Base-by-base conservation (phyloP, 2,888 invertebrate species). In the Diachrysia chrysitis region DNA sequence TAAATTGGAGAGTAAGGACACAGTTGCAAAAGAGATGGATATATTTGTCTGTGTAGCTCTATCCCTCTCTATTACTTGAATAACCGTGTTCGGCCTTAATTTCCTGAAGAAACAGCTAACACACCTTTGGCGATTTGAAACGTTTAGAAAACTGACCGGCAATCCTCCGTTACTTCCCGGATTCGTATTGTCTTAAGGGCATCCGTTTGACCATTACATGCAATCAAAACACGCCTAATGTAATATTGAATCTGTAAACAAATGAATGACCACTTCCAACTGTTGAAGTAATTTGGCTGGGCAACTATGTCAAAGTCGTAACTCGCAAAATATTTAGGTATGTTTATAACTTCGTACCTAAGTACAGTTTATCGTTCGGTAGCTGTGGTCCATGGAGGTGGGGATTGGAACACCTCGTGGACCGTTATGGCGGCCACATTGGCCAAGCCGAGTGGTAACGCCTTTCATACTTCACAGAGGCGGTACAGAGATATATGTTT, bases 351-450 rank as follows among this genome's bases (percentile, higher is more conserved):
- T 12, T 16, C 58, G 54, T 71, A 76, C 72, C 76, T 82, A 76
- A 82, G 84, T 83, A 86, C 84, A 80, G 84, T 84, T 81, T 68
- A 67, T 59, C 63, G 71, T 71, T 61, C 69, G 71, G 79, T 77
- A 82, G 84, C 82, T 77, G 70, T 82, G 78, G 75, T 75, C 78
- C 71, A 73, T 55, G 69, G 54, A 73, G 83, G 86, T 69, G 87
- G 85, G 83, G 85, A 79, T 84, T 68, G 82, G 46, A 75, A 82
- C 86, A 83, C 84, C 85, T 85, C 73, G 46, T 53, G 48, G 71
- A 82, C 88, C 87, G 88, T 88, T 89, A 88, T 84, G 70, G 66
- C 76, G 67, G 69, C 83, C 82, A 86, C 83, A 88, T 88, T 87
- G 86, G 87, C 72, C 77, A 58, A 66, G 67, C 71, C 62, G 63